phyloP scores from a whole-genome alignment of 2,888 invertebrate genomes.

The Drosophila multiciliata region DNA sequence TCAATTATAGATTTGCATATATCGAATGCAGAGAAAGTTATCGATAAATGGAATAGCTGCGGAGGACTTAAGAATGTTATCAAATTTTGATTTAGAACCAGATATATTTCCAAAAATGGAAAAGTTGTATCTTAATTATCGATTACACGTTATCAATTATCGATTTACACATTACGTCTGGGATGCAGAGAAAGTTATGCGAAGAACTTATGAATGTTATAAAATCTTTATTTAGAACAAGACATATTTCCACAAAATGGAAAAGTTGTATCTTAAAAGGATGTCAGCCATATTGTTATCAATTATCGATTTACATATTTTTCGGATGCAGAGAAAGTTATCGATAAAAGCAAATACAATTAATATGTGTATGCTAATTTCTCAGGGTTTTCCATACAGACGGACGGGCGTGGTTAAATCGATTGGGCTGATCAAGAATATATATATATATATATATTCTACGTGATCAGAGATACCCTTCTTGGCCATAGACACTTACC shows the following conservation, averaged over 20 bases:
- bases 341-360: background rate
- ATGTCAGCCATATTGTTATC: background rate
- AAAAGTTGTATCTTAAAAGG: background rate
- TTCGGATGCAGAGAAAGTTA: background rate
- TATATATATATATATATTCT: background rate
- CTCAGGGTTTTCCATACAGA: background rate
- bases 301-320: background rate
- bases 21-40: no score
- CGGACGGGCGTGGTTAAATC: background rate
- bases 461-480: background rate
- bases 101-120: background rate
- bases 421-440: background rate
- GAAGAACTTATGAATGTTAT: no score
- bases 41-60: no score
- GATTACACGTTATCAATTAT: no score
- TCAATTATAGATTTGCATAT: no score
- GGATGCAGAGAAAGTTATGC: no score
- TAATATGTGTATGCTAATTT: no score
- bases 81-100: background rate
- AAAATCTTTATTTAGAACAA: background rate
- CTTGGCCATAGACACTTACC: slow-evolving; percentile 84
- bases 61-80: background rate
- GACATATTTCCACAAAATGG: background rate
- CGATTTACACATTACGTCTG: no score
- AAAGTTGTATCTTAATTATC: background rate